Evolutionary conservation across 2,888 invertebrate species (phyloP), one percentile per base, ranked within the genome.

Genomic region (Timandra comae): DNA sequence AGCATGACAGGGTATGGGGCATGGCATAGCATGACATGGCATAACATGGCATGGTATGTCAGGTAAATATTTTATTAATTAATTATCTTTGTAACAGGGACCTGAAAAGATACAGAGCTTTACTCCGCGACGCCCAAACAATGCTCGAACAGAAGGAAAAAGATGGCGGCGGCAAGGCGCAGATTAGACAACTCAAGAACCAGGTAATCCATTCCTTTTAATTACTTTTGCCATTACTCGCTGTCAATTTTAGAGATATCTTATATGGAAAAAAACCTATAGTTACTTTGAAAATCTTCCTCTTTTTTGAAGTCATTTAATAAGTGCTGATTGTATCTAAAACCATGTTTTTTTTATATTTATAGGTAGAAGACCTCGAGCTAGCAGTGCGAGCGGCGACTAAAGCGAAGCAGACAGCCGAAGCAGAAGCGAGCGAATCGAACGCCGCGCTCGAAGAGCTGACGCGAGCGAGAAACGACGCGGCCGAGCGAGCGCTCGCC

Each of bases 41-140:
- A n/a, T n/a, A n/a, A n/a, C n/a, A n/a, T n/a, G n/a, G n/a, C n/a
- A n/a, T n/a, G n/a, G n/a, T n/a, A n/a, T n/a, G n/a, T n/a, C n/a
- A n/a, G n/a, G n/a, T n/a, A n/a, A n/a, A n/a, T n/a, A n/a, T n/a
- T n/a, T n/a, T n/a, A n/a, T n/a, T n/a, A n/a, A n/a, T n/a, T n/a
- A n/a, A n/a, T n/a, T n/a, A n/a, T n/a, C n/a, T n/a, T n/a, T n/a
- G n/a, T n/a, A n/a, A n/a, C n/a, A 85, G 94, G 46, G 97, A 98
- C 61, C 75, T 98, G 55, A 93, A 95, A 66, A 89, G 95, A 63
- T 97, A 97, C 43, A 93, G 95, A 63, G 97, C 96, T 0, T 74
- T 98, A 34, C 86, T 98, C 0, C 91, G 94, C 48, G 98, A 98
- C 70, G 96, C 98, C 1, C 97, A 98, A 63, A 91, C 93, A 0